Conservation (phyloP, 2,888 invertebrate species). For the Drosophila paranaensis region DNA sequence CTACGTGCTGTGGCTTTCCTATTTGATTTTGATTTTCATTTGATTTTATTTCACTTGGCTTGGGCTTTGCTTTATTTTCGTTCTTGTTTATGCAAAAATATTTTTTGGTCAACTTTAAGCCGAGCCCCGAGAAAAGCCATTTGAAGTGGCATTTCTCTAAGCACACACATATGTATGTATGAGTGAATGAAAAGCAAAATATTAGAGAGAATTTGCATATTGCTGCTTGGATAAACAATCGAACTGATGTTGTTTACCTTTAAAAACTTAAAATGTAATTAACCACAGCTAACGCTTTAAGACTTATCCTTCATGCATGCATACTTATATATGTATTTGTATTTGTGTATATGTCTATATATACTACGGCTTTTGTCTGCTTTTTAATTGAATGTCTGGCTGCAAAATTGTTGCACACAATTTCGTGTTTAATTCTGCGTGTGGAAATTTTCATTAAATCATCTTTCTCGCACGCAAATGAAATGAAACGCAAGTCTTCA, state of each 20-base stretch:
- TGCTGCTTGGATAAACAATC: conserved; percentile 27
- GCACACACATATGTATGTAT: conserved; percentile 1
- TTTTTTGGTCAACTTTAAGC: conserved; percentile 51
- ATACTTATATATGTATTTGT: not conserved
- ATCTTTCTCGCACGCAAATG: conserved; percentile 23
- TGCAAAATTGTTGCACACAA: conserved; percentile 28
- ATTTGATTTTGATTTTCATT: conserved; percentile 43
- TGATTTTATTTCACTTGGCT: conserved; percentile 39
- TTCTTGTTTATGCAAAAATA: conserved; percentile 56
- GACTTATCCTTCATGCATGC: not conserved
- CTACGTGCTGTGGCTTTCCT: conserved; percentile 34
- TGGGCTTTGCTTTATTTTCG: conserved; percentile 36
- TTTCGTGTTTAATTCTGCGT: conserved; percentile 36
- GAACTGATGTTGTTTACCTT: conserved; percentile 16
- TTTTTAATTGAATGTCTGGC: conserved; percentile 14
- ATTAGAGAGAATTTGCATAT: conserved; percentile 29
- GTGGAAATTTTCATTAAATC: conserved; percentile 37
- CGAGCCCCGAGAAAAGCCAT: conserved; percentile 11
- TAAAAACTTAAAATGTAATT: conserved; percentile 32
- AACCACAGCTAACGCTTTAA: conserved; percentile 16
- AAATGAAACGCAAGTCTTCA: conserved; percentile 21
- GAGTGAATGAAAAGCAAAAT: conserved; percentile 2
- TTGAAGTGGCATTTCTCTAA: conserved; percentile 24
- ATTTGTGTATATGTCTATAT: not conserved
- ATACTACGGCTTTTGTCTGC: not conserved